Percentiles rank a stretch among this genome's conserved stretches.
phyloP scores from a whole-genome alignment of 1,140 invertebrate species.

The Anagrus nilaparvatae region DNA sequence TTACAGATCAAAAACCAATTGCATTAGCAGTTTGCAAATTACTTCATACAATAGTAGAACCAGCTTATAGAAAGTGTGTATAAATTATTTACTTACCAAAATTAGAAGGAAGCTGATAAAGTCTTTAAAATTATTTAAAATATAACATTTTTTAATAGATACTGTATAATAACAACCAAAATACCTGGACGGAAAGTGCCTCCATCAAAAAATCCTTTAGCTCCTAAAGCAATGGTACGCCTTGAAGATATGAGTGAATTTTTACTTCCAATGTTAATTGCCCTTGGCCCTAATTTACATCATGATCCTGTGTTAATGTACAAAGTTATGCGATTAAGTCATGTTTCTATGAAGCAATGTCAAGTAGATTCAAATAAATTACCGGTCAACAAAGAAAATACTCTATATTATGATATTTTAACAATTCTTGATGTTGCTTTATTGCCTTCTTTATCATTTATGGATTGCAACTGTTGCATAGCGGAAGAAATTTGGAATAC shows the following conservation, averaged over 20 bases:
- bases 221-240: conserved; percentile 48
- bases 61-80: conserved; percentile 71
- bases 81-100: no score
- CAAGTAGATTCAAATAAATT: conserved; percentile 32
- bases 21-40: conserved; percentile 69
- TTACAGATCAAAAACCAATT: conserved; percentile 69
- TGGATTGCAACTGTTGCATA: conserved; percentile 90
- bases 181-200: conserved; percentile 50
- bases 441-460: conserved; percentile 79
- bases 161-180: conserved; percentile 61
- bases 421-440: conserved; percentile 79
- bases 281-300: conserved; percentile 80
- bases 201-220: conserved; percentile 47
- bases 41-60: conserved; percentile 78
- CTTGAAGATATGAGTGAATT: conserved; percentile 66
- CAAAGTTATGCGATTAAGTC: conserved; percentile 63
- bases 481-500: conserved; percentile 93
- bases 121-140: neutral
- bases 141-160: conserved; percentile 39
- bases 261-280: conserved; percentile 77
- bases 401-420: conserved; percentile 68
- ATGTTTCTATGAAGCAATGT: conserved; percentile 41
- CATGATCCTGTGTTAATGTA: conserved; percentile 82
- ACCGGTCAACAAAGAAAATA: conserved; percentile 34
- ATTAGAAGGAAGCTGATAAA: neutral